Conservation (phyloP, 2,797 vertebrate species). For the Margarornis squamiger region DNA sequence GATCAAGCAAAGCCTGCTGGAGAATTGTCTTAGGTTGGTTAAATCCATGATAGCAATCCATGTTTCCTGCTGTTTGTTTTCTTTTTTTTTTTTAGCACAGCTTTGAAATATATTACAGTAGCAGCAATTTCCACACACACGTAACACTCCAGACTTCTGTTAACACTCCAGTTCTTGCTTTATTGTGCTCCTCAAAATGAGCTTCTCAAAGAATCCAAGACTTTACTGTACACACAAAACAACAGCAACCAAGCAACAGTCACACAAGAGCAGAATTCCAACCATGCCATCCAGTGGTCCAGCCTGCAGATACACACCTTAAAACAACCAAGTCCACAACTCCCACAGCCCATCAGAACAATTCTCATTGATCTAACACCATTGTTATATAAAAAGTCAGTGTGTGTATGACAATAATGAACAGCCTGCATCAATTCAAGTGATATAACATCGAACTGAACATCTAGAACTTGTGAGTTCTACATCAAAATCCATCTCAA, state of each 20-base stretch:
- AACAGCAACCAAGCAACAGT: background rate
- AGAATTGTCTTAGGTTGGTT: conserved; percentile 41
- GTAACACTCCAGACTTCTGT: background rate
- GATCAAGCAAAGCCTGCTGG: conserved; percentile 34
- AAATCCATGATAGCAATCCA: conserved; percentile 6
- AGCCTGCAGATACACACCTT: background rate
- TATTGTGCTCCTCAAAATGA: background rate
- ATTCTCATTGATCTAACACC: background rate
- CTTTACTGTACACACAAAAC: background rate
- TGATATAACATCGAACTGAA: background rate
- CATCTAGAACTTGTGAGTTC: background rate
- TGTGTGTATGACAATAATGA: background rate
- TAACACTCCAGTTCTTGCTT: background rate
- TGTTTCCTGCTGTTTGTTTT: conserved; percentile 3
- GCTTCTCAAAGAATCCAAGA: background rate
- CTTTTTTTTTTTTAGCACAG: background rate
- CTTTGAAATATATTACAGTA: conserved; percentile 35
- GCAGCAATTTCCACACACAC: background rate
- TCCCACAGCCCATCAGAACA: background rate
- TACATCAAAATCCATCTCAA: conserved; percentile 12
- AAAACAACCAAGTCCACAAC: background rate
- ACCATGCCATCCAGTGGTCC: background rate
- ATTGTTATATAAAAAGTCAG: no score
- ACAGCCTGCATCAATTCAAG: background rate
- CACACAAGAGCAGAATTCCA: background rate